These are phyloP conservation scores for Coenonympha arcania DNA, from an alignment of 2,888 invertebrate genomes.

Conservation along the genomic window DNA sequence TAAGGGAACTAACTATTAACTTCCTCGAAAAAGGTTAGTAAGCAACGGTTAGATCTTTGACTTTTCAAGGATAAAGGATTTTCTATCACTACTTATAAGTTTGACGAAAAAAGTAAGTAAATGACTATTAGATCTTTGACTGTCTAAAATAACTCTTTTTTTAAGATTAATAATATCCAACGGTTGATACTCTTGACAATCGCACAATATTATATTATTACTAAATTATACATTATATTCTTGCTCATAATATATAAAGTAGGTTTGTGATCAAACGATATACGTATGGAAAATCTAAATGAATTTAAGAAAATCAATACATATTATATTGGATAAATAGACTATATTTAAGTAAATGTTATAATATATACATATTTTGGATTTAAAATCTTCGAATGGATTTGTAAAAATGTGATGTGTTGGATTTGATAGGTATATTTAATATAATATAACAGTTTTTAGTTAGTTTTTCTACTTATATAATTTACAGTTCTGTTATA, in stretches of 20 bases:
- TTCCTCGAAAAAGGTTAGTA: no score
- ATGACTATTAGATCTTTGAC: no score
- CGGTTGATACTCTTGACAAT: no score
- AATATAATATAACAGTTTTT: neutral
- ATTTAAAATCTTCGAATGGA: conserved; percentile 4
- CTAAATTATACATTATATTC: neutral
- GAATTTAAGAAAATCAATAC: neutral
- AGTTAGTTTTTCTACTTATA: neutral
- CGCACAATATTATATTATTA: neutral
- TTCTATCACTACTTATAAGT: no score
- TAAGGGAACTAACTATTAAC: no score
- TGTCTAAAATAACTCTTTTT: no score
- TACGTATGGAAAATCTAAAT: conserved; percentile 8
- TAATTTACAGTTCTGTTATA: no score
- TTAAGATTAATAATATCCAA: no score
- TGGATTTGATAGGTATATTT: conserved; percentile 11
- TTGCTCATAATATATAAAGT: neutral
- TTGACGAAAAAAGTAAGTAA: no score
- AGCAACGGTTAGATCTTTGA: no score
- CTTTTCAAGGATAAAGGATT: no score
- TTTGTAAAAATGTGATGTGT: conserved; percentile 9
- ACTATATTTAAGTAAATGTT: neutral
- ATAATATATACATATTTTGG: neutral
- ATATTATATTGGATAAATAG: neutral
- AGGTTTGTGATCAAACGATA: neutral